Evolutionary conservation across 1,140 invertebrate genomes (phyloP), one percentile per base, ranked within the genome.

Genomic region (Drosophila tristis): DNA sequence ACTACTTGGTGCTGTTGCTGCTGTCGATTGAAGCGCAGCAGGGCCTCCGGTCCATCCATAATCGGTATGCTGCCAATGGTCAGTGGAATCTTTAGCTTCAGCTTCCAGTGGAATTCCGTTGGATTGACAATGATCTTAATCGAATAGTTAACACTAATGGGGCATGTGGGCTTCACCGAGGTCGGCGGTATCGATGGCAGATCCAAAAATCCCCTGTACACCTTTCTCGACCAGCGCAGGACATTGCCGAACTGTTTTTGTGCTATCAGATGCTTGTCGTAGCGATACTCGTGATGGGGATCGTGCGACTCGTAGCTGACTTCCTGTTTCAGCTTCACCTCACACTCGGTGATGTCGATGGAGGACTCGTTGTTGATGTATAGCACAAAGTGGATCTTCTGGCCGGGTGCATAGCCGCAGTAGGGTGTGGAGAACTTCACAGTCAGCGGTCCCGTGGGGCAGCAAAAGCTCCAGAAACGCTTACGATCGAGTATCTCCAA

Each of bases 181-280:
- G 95, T 95, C 1, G 95, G 95, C 35, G 96, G 95, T 84, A 96
- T 91, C 5, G 95, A 93, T 1, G 95, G 95, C 54, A 96, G 92
- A 44, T 94, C 93, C 47, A 96, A 87, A 45, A 84, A 92, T 49
- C 87, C 90, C 9, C 87, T 66, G 62, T 90, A 92, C 4, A 91
- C 90, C 72, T 92, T 92, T 20, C 91, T 48, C 11, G 90, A 91
- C 90, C 91, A 91, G 62, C 87, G 77, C 87, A 94, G 94, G 44
- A 94, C 93, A 53, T 94, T 94, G 3, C 93, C 94, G 5, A 92
- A 93, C 49, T 93, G 93, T 5, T 93, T 94, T 13, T 84, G 65
- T 93, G 93, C 71, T 93, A 95, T 92, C 49, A 94, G 89, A 54
- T 94, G 92, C 74, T 94, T 94, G 31, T 93, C 92, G 57, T 93